Percentiles rank a stretch among this genome's conserved stretches.
These are phyloP conservation scores for Parnassius glacialis DNA, from an alignment of 2,888 invertebrate species.

Conservation along the genomic window DNA sequence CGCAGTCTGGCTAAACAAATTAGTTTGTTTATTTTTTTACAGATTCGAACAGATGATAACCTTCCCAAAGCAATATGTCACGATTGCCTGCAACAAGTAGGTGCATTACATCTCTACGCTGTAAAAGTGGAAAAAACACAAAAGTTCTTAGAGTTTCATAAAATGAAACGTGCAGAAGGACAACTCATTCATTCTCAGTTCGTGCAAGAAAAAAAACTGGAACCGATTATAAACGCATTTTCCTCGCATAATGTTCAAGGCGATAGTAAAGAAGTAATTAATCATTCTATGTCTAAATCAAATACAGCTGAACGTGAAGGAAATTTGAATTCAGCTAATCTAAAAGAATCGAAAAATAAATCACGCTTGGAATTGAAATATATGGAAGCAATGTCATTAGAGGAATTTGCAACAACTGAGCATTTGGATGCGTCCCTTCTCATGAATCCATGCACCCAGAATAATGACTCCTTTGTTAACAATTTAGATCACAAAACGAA, in stretches of 20 bases:
- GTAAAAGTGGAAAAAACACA: slow-evolving; percentile 74
- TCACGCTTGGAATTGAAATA: slow-evolving; percentile 59
- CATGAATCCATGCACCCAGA: slow-evolving; percentile 35
- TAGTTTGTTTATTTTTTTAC: slow-evolving; percentile 22
- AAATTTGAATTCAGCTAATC: slow-evolving; percentile 41
- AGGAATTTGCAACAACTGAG: slow-evolving; percentile 65
- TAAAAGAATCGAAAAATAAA: slow-evolving; percentile 50
- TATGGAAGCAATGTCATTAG: slow-evolving; percentile 67
- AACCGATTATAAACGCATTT: slow-evolving; percentile 45
- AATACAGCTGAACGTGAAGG: slow-evolving; percentile 54
- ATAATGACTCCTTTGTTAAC: slow-evolving; percentile 30
- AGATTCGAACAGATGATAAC: slow-evolving; percentile 67
- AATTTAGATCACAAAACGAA: slow-evolving; percentile 29
- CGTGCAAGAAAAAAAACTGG: slow-evolving; percentile 38
- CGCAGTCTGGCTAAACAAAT: too few species aligned
- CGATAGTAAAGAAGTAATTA: slow-evolving; percentile 33
- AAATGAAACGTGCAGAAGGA: slow-evolving; percentile 53
- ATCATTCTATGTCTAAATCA: slow-evolving; percentile 29
- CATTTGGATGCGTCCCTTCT: slow-evolving; percentile 60
- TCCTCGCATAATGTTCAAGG: slow-evolving; percentile 43
- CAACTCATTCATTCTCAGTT: slow-evolving; percentile 37
- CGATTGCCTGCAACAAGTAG: slow-evolving; percentile 71
- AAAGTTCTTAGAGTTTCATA: slow-evolving; percentile 69
- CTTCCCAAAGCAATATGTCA: slow-evolving; percentile 77
- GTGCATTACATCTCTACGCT: slow-evolving; percentile 58